phyloP scores from a whole-genome alignment of 2,888 invertebrate species.

The Ernsta delagoae region DNA sequence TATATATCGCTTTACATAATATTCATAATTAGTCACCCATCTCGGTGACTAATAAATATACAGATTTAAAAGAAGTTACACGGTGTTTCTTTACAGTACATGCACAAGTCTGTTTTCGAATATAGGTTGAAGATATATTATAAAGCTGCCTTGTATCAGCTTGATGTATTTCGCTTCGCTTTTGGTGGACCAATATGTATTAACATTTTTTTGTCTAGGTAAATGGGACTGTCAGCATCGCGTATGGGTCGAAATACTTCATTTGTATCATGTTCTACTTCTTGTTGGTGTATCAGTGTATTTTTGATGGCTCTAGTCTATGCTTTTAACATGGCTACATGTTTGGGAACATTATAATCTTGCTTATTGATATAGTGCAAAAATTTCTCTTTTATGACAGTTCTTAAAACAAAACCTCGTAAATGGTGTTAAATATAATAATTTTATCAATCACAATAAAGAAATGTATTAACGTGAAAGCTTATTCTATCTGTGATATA shows the following conservation, averaged over 20 bases:
- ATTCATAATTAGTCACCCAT: too few species aligned
- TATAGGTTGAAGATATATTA: not conserved
- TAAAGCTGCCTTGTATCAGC: too few species aligned
- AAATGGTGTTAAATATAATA: too few species aligned
- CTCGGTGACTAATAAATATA: too few species aligned
- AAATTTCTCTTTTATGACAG: too few species aligned
- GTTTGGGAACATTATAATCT: conserved; percentile 8
- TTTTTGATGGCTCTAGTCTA: conserved; percentile 24
- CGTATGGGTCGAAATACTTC: conserved; percentile 25
- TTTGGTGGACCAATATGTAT: conserved; percentile 31
- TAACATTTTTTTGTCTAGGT: conserved; percentile 37
- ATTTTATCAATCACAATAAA: conserved; percentile 19
- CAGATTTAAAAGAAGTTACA: too few species aligned
- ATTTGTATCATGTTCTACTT: conserved; percentile 30
- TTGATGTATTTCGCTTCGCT: conserved; percentile 2
- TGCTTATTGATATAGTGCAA: not conserved
- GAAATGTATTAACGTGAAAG: conserved; percentile 18
- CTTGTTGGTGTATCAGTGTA: conserved; percentile 27
- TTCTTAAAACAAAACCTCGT: not conserved
- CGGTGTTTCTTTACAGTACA: too few species aligned
- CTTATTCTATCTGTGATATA: conserved; percentile 33
- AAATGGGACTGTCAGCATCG: conserved; percentile 24
- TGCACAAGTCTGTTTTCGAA: not conserved
- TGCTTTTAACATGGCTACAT: conserved; percentile 21
- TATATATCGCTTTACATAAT: not conserved